These are phyloP conservation scores for Heloderma charlesbogerti DNA, from an alignment of 2,113 vertebrate species.

Conservation along the genomic window DNA sequence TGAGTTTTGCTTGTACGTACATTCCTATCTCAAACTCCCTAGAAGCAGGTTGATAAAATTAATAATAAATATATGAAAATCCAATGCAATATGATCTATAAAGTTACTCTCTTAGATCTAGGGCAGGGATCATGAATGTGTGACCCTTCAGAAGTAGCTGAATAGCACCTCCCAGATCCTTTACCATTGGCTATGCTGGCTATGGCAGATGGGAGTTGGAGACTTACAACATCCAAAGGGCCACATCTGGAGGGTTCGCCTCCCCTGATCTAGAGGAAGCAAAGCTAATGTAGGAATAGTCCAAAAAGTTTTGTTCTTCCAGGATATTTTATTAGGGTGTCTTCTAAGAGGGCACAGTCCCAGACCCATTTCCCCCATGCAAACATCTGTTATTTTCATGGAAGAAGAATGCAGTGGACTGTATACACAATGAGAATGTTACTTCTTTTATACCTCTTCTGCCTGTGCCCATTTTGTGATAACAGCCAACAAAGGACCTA, in stretches of 20 bases:
- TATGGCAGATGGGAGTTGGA: too few species aligned
- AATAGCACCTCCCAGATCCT: too few species aligned
- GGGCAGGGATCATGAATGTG: too few species aligned
- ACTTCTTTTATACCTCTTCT: background rate
- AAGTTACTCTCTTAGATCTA: background rate
- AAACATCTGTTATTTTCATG: background rate
- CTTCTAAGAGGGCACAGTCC: background rate
- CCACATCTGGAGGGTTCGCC: too few species aligned
- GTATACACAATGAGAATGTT: background rate
- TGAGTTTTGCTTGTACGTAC: too few species aligned
- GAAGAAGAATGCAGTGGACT: background rate
- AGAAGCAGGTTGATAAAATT: background rate
- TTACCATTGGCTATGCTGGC: too few species aligned
- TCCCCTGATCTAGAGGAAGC: background rate
- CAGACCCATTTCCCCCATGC: background rate
- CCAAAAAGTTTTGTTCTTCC: background rate
- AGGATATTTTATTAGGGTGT: background rate
- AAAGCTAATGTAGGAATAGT: background rate
- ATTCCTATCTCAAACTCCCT: background rate
- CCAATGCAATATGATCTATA: background rate
- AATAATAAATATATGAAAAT: background rate
- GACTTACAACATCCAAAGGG: too few species aligned
- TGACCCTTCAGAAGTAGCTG: too few species aligned
- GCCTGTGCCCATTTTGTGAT: background rate
- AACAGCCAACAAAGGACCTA: too few species aligned